phyloP scores from a whole-genome alignment of 2,797 vertebrate genomes.

The Rhincodon typus region DNA sequence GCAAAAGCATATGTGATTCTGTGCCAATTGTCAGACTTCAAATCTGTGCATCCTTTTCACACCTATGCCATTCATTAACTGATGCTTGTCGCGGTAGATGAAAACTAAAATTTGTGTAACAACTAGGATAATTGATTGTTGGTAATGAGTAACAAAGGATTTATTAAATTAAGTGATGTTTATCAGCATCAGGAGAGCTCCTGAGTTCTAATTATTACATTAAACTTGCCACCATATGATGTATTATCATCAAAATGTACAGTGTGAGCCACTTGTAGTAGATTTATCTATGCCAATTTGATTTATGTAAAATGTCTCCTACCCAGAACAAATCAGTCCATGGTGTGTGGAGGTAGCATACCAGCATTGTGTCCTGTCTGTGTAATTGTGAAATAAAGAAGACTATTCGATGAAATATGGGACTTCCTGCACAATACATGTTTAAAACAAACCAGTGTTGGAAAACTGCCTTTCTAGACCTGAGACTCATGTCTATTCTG shows the following conservation, averaged over 20 bases:
- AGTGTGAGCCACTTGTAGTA: neutral
- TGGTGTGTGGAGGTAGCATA: neutral
- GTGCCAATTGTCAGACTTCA: neutral
- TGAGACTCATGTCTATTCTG: too few species aligned
- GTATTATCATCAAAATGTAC: neutral
- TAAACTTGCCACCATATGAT: neutral
- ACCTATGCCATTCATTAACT: neutral
- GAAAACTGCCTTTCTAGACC: neutral
- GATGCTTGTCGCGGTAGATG: neutral
- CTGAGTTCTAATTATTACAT: neutral
- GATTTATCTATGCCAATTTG: neutral
- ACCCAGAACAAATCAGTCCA: neutral
- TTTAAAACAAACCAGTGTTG: neutral
- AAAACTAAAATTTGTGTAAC: neutral
- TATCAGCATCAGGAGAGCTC: constrained; percentile 12
- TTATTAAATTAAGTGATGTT: neutral
- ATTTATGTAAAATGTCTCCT: neutral
- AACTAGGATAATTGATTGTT: neutral
- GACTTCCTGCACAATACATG: neutral
- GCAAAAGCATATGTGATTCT: neutral
- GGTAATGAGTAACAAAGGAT: constrained; percentile 18
- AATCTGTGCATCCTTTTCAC: neutral
- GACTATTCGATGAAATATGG: neutral
- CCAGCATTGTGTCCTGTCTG: neutral
- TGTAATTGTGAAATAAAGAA: neutral